Base-by-base conservation (phyloP, 1,140 invertebrate genomes). In the Drosophila tani region DNA sequence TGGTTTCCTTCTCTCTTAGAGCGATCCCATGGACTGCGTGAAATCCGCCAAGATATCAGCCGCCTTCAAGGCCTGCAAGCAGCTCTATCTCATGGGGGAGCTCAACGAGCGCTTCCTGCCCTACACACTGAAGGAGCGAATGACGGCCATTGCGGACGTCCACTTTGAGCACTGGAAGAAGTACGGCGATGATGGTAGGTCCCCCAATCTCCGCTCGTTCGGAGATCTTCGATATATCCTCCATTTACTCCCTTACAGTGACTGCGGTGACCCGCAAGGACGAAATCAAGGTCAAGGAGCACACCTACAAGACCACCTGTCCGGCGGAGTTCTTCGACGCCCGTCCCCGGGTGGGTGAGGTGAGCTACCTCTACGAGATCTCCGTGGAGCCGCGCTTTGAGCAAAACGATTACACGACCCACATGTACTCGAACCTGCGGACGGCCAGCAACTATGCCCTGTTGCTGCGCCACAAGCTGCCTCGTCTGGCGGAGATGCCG, bases 61-160 rank as follows among this genome's bases (percentile, higher is more conserved):
- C 1, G 98, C 97, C 0, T 93, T 98, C 24, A 95, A 96, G 71
- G 94, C 95, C 1, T 98, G 97, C 90, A 94, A 95, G 66, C 88
- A 93, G 76, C 93, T 99, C 75, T 95, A 98, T 87, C 35, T 94
- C 55, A 76, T 93, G 15, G 96, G 95, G 1, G 98, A 99, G 94
- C 93, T 99, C 2, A 95, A 95, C 93, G 94, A 99, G 81, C 87
- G 95, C 85, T 93, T 99, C 41, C 91, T 96, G 46, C 97, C 97
- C 5, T 93, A 94, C 69, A 95, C 95, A 21, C 95, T 95, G 90
- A 96, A 95, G 9, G 93, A 93, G 19, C 82, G 79, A 4, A 47
- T 92, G 66, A 92, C 71, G 0, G 64, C 75, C 1, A 64, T 91
- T 7, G 76, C 91, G 3, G 63, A 92, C 19, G 41, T 81, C 3